Percentiles rank a stretch among this genome's conserved stretches.
These are phyloP conservation scores for Percina caprodes DNA, from an alignment of 2,113 vertebrate species.

Conservation along the genomic window DNA sequence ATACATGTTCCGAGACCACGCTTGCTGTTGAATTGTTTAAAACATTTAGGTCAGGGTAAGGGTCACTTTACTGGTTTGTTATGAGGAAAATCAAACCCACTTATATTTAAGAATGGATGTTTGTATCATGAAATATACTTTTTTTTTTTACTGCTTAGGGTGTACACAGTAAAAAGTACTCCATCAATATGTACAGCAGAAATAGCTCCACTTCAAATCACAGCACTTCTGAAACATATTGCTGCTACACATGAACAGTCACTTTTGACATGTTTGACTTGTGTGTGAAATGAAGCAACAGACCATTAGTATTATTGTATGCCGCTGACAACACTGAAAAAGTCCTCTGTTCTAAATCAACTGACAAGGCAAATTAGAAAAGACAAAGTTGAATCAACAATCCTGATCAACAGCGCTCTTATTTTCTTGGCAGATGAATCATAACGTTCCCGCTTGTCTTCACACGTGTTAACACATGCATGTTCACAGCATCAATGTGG, in stretches of 20 bases:
- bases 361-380: slow-evolving; percentile 24
- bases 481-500: background rate
- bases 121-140: background rate
- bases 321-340: slow-evolving; percentile 2
- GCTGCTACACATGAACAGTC: slow-evolving; percentile 22
- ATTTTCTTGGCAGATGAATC: slow-evolving; percentile 25
- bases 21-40: slow-evolving; percentile 11
- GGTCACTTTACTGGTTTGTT: slow-evolving; percentile 4
- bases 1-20: slow-evolving; percentile 11
- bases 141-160: background rate
- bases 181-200: background rate
- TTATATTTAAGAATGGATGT: slow-evolving; percentile 8
- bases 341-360: slow-evolving; percentile 26
- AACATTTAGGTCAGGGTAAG: slow-evolving; percentile 26
- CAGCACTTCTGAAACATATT: slow-evolving; percentile 9
- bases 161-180: background rate
- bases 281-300: slow-evolving; percentile 17
- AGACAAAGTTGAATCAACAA: slow-evolving; percentile 31
- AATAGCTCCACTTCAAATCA: background rate
- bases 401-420: background rate
- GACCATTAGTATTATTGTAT: slow-evolving; percentile 6
- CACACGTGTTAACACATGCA: slow-evolving; percentile 24
- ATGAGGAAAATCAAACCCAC: slow-evolving; percentile 4
- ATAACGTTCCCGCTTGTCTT: slow-evolving; percentile 15
- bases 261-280: background rate